A percentile compares a stretch with the other conserved stretches of the same genome.
Conservation (phyloP, 1,140 invertebrate species). For the Gonioctena quinquepunctata region DNA sequence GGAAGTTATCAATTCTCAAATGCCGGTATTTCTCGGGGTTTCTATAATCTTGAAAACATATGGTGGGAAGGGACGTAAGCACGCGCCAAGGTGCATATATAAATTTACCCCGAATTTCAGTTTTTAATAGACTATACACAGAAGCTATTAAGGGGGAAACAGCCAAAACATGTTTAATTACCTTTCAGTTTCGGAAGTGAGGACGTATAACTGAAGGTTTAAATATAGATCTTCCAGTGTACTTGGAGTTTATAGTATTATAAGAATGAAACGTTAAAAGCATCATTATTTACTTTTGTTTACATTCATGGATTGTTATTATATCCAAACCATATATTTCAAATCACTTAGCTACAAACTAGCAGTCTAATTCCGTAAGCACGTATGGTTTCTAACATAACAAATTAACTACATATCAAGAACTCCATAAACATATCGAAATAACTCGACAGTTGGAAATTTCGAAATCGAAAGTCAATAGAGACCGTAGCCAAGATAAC, state of each 20-base stretch:
- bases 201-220: not conserved
- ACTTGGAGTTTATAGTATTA: not conserved
- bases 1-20: constrained; percentile 24
- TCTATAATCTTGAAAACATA: constrained; percentile 29
- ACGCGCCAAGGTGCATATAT: constrained; percentile 17
- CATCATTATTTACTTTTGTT: not conserved
- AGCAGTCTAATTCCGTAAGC: too few species aligned
- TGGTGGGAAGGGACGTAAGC: not conserved
- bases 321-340: not conserved
- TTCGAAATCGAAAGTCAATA: too few species aligned
- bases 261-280: not conserved
- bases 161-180: not conserved
- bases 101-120: not conserved
- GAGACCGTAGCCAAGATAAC: too few species aligned
- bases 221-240: not conserved
- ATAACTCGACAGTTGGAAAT: not conserved
- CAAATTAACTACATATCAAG: not conserved
- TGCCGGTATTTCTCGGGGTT: constrained; percentile 13
- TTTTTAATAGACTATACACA: not conserved
- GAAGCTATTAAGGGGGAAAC: not conserved
- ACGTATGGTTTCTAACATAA: not conserved
- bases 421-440: not conserved
- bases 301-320: not conserved
- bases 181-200: not conserved
- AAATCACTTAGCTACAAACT: not conserved